Base-by-base conservation (phyloP, 2,888 invertebrate genomes). In the Cryptosula pallasiana region DNA sequence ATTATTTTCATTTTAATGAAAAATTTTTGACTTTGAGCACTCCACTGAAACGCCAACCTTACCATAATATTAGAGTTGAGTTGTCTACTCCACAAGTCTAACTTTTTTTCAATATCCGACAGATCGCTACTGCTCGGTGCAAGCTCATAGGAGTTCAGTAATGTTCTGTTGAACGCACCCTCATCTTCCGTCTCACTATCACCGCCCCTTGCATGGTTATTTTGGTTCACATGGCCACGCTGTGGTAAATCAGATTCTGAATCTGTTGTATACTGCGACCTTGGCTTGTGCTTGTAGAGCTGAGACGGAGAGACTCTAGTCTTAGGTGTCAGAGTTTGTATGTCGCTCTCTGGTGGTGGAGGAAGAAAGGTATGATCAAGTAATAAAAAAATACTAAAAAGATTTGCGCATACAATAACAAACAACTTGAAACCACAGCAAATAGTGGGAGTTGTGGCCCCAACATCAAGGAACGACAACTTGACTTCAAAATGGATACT, bases 41-140 rank as follows among this genome's bases (percentile, higher is more conserved):
- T n/a, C n/a, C n/a, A n/a, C n/a, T n/a, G n/a, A n/a, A n/a, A n/a
- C n/a, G n/a, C n/a, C n/a, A n/a, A n/a, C 20, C 63, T 35, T 71
- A 82, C 82, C 76, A 83, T 76, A 20, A 83, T 79, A 73, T 83
- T 83, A 63, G 79, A 76, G 73, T 82, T 83, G 27, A 83, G 75
- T 45, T 83, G 82, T 1, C 76, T 72, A 29, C 79, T 79, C 83
- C 83, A 83, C 57, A 78, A 78, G 69, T 83, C 81, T 71, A 83
- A 73, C 54, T 81, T 72, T 1, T 76, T 77, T 73, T 82, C 82
- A 79, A 83, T 79, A 32, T 77, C 76, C 16, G 75, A 73, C 1
- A 82, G 76, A 72, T 83, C 82, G 3, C 79, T 79, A 71, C 81
- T 82, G 0, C 63, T 63, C 9, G 63, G 63, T 16, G 29, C 63